Conservation (phyloP, 2,888 invertebrate genomes). For the Melinaea menophilus region DNA sequence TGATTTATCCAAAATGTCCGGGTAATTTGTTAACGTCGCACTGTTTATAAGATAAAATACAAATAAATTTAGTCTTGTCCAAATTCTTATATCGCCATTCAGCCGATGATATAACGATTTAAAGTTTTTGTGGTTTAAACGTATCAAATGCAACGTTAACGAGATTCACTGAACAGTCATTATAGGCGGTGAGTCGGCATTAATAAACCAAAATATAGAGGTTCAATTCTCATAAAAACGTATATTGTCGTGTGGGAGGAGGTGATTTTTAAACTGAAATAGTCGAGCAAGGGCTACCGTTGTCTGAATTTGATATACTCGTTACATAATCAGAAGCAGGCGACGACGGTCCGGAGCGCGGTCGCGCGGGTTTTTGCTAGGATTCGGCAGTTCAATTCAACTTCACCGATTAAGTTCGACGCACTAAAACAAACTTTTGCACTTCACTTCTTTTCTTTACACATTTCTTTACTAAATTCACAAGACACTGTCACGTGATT, state of each 20-base stretch:
- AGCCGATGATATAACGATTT: not conserved
- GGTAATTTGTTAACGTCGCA: not conserved
- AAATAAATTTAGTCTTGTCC: no score
- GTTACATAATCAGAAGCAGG: conserved; percentile 16
- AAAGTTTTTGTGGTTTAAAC: conserved; percentile 4
- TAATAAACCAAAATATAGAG: conserved; percentile 15
- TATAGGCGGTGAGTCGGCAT: conserved; percentile 46
- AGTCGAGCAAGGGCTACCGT: conserved; percentile 6
- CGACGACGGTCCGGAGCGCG: conserved; percentile 16
- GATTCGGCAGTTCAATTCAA: conserved; percentile 23
- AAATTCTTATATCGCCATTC: not conserved
- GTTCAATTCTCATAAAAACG: conserved; percentile 8
- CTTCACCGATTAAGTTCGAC: conserved; percentile 14
- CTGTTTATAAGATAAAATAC: not conserved
- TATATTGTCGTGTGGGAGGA: conserved; percentile 6
- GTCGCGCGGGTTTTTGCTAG: conserved; percentile 37
- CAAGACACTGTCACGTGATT: not conserved
- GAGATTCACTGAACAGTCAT: conserved; percentile 33
- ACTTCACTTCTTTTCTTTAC: conserved; percentile 6
- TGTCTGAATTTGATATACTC: conserved; percentile 15
- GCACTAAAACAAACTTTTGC: conserved; percentile 10
- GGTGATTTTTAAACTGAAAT: conserved; percentile 14
- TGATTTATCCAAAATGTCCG: conserved; percentile 4
- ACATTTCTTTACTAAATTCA: not conserved
- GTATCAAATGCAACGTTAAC: conserved; percentile 4